A percentile compares a stretch with the other conserved stretches of the same genome.
These are phyloP conservation scores for Phylloscopus trochilus DNA, from an alignment of 2,113 vertebrate genomes.

Conservation along the genomic window DNA sequence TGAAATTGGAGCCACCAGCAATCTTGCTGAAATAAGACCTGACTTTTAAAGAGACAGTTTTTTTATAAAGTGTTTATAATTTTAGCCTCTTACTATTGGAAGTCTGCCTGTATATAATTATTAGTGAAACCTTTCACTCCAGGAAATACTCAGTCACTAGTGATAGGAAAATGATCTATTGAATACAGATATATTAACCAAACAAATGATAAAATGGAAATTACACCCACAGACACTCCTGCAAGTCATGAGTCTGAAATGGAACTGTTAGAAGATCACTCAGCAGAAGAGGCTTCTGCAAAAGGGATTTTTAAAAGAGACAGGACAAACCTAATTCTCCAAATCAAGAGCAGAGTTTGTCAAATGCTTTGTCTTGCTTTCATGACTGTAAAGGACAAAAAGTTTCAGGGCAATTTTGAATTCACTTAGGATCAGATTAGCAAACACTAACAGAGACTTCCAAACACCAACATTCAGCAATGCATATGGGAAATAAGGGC, in stretches of 20 bases:
- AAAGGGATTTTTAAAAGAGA: neutral
- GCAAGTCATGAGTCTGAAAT: neutral
- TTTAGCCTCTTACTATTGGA: constrained; percentile 28
- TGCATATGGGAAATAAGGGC: neutral
- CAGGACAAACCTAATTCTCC: neutral
- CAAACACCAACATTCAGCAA: neutral
- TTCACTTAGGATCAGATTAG: neutral
- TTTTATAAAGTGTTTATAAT: constrained; percentile 1
- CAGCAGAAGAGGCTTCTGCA: neutral
- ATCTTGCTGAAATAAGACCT: constrained; percentile 44
- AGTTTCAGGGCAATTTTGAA: neutral
- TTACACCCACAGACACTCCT: neutral
- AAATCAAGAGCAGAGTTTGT: neutral
- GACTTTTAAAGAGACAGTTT: constrained; percentile 54
- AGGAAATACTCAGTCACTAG: neutral
- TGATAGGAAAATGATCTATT: neutral
- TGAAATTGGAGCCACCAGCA: constrained; percentile 51
- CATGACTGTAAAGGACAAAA: neutral
- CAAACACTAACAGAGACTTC: neutral
- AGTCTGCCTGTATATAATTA: neutral
- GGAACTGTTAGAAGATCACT: neutral
- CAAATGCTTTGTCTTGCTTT: neutral
- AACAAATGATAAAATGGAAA: neutral
- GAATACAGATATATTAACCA: neutral
- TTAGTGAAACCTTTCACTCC: neutral